These are phyloP conservation scores for Rhopilema esculentum DNA, from an alignment of 30 jellyfish, hydroid and myxozoan genomes.

Conservation along the genomic window DNA sequence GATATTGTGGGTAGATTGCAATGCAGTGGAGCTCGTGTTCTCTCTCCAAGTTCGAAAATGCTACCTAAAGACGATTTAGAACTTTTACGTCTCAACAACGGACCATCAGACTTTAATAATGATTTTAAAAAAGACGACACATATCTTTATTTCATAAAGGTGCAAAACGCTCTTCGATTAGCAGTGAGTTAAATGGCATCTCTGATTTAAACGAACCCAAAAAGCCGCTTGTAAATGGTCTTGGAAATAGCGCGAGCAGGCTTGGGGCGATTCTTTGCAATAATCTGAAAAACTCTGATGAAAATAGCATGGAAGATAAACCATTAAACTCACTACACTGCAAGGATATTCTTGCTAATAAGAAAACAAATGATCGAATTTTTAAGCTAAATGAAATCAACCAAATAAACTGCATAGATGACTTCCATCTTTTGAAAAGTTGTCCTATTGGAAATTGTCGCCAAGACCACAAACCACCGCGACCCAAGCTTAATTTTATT, in stretches of 20 bases:
- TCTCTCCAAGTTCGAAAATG: too few species aligned
- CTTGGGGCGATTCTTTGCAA: background rate
- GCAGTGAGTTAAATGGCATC: background rate
- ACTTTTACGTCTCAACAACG: background rate
- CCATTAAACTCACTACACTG: background rate
- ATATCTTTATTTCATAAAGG: background rate
- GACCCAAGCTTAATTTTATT: background rate
- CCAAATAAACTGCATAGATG: background rate
- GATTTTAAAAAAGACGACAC: background rate
- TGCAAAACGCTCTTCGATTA: background rate
- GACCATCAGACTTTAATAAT: background rate
- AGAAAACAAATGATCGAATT: background rate
- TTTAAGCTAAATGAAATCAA: background rate
- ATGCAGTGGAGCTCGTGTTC: too few species aligned
- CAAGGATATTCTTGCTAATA: background rate
- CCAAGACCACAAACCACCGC: background rate
- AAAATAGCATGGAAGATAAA: background rate
- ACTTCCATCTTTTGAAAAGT: background rate
- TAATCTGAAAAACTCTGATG: background rate
- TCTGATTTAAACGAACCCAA: background rate
- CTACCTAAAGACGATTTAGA: background rate
- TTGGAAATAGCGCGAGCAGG: background rate
- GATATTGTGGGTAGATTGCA: too few species aligned
- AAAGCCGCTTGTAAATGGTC: background rate
- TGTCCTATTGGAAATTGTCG: background rate